A percentile compares a stretch with the other conserved stretches of the same genome.
Evolutionary conservation across 2,797 vertebrate genomes (phyloP).

Genomic region (Glossophaga mutica): DNA sequence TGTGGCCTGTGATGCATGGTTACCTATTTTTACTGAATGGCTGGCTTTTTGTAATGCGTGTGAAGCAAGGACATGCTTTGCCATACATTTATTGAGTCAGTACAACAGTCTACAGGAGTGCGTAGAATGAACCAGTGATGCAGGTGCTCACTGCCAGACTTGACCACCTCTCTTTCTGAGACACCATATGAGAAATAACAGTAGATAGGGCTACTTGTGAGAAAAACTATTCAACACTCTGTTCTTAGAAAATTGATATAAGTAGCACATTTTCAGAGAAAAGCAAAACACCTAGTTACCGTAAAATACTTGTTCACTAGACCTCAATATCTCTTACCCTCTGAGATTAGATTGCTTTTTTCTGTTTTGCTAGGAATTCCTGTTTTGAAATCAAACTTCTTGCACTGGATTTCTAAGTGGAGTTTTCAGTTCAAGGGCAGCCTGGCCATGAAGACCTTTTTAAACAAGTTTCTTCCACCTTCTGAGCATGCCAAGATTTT

Average conservation of each 20-base stretch:
- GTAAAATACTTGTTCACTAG: neutral
- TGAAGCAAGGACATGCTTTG: conserved; percentile 28
- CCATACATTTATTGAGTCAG: neutral
- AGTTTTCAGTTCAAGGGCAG: neutral
- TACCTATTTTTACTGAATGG: neutral
- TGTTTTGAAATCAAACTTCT: neutral
- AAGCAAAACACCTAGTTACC: neutral
- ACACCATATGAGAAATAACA: neutral
- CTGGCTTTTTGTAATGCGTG: conserved; percentile 24
- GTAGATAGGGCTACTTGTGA: neutral
- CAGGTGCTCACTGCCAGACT: neutral
- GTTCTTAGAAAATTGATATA: neutral
- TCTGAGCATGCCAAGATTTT: neutral
- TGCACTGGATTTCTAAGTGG: neutral
- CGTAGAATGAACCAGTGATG: neutral
- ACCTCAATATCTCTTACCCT: neutral
- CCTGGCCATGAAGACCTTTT: neutral
- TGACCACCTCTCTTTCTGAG: neutral
- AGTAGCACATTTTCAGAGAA: neutral
- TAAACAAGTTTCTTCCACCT: neutral
- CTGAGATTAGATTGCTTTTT: neutral
- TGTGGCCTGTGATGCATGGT: conserved; percentile 30
- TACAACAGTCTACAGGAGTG: neutral
- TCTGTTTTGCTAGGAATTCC: neutral
- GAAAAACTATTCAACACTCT: neutral